These are phyloP conservation scores for Leptinotarsa peninsularis DNA, from an alignment of 2,888 invertebrate species.

Conservation along the genomic window DNA sequence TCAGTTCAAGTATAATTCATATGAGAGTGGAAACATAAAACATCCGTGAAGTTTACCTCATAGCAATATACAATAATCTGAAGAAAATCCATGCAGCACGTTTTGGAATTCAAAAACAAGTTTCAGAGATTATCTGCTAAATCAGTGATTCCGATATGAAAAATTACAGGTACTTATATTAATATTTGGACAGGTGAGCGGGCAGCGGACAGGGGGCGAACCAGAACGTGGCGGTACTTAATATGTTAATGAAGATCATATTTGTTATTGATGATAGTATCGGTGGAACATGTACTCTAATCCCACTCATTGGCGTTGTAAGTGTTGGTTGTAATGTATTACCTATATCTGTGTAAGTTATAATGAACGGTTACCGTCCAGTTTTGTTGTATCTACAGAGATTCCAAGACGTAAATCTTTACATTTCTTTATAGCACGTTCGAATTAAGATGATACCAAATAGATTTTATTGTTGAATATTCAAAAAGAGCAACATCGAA, in stretches of 20 bases:
- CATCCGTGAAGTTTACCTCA: too few species aligned
- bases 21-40: too few species aligned
- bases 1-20: too few species aligned
- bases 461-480: too few species aligned
- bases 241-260: slow-evolving; percentile 57
- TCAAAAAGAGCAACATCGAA: too few species aligned
- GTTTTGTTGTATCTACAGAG: slow-evolving; percentile 31
- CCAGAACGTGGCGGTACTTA: slow-evolving; percentile 47
- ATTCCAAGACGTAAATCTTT: slow-evolving; percentile 28
- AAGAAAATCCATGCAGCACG: not conserved
- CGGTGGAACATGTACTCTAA: slow-evolving; percentile 62
- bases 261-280: slow-evolving; percentile 64
- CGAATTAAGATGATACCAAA: slow-evolving; percentile 24
- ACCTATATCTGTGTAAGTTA: slow-evolving; percentile 58
- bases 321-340: slow-evolving; percentile 55
- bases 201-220: slow-evolving; percentile 31
- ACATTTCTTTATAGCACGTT: slow-evolving; percentile 29
- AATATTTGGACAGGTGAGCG: slow-evolving; percentile 53
- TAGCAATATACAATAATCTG: not conserved
- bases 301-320: slow-evolving; percentile 60
- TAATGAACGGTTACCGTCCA: slow-evolving; percentile 45
- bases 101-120: slow-evolving; percentile 2
- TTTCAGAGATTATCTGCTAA: slow-evolving; percentile 9
- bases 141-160: slow-evolving; percentile 16
- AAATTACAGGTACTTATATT: slow-evolving; percentile 36